These are phyloP conservation scores for Clinocottus analis DNA, from an alignment of 2,113 vertebrate species.

Conservation along the genomic window DNA sequence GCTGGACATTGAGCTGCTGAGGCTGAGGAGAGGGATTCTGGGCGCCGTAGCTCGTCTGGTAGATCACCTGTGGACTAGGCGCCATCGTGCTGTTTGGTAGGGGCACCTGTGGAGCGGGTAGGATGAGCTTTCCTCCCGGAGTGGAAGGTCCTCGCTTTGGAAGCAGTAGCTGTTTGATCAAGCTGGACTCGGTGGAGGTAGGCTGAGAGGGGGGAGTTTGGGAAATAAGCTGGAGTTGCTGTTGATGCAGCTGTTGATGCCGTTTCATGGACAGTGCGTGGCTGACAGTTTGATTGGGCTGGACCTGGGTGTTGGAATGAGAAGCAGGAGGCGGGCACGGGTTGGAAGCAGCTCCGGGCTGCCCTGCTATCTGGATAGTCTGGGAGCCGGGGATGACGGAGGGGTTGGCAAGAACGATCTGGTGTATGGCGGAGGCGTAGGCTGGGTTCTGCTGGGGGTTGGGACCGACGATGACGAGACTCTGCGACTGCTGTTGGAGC, in stretches of 20 bases:
- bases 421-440: conserved; percentile 96
- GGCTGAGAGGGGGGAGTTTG: conserved; percentile 84
- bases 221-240: conserved; percentile 84
- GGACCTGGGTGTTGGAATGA: conserved; percentile 86
- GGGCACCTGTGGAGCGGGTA: conserved; percentile 97
- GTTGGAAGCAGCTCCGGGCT: conserved; percentile 86
- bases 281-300: conserved; percentile 80
- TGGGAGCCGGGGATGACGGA: conserved; percentile 88
- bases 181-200: conserved; percentile 95
- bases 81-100: conserved; percentile 89
- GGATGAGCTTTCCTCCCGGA: conserved; percentile 97
- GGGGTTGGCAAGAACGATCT: conserved; percentile 96
- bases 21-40: conserved; percentile 85
- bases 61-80: conserved; percentile 93
- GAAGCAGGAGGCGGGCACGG: conserved; percentile 85
- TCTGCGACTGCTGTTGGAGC: conserved; percentile 87
- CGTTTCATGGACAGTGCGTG: conserved; percentile 95
- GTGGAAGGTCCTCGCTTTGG: conserved; percentile 97
- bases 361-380: conserved; percentile 91
- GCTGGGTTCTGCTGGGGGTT: conserved; percentile 90
- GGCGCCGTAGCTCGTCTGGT: conserved; percentile 92
- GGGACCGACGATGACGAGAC: conserved; percentile 94
- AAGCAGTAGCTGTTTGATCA: conserved; percentile 99
- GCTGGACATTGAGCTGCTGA: conserved; percentile 94
- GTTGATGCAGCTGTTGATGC: conserved; percentile 82